Evolutionary conservation across 2,113 vertebrate species (phyloP), one percentile per base, ranked within the genome.

Genomic region (Blennius ocellaris): DNA sequence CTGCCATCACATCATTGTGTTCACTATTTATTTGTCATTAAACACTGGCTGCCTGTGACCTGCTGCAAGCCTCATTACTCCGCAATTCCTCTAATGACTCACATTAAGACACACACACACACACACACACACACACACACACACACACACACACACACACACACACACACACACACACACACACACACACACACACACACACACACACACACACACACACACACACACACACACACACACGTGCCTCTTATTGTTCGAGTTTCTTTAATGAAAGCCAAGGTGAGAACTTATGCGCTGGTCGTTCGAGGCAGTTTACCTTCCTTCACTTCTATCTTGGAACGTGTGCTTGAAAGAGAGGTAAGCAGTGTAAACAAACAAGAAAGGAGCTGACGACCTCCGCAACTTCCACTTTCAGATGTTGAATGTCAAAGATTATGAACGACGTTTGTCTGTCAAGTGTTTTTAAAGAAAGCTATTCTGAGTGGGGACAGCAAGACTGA

Each of bases 51-150:
- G 68, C 16, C 64, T 76, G 11, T 85, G 81, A 90, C 83, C 88
- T 69, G 74, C 57, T 79, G 73, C 67, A 81, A 78, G 82, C 70
- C 73, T 90, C 80, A 86, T 89, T 89, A 87, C 47, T 87, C 82
- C 76, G 67, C 69, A 80, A 74, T 78, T 73, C 66, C 41, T 50
- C 73, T 78, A 90, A 85, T 78, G 78, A 85, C 72, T 83, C 75
- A 54, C 80, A 75, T 86, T 77, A 81, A 43, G 47, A 61, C 55
- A 17, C 14, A 21, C 11, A 16, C 44, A 64, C 50, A 30, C 64
- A 30, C 55, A 65, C 62, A 65, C 43, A 39, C 48, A 47, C 11
- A 36, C 14, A 21, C 11, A 16, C 44, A 64, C 50, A 30, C 65
- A 38, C 55, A 65, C 62, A 61, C 43, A 38, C 47, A 38, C 14